Base-by-base conservation (phyloP, 1,140 invertebrate genomes). In the Atta texana region DNA sequence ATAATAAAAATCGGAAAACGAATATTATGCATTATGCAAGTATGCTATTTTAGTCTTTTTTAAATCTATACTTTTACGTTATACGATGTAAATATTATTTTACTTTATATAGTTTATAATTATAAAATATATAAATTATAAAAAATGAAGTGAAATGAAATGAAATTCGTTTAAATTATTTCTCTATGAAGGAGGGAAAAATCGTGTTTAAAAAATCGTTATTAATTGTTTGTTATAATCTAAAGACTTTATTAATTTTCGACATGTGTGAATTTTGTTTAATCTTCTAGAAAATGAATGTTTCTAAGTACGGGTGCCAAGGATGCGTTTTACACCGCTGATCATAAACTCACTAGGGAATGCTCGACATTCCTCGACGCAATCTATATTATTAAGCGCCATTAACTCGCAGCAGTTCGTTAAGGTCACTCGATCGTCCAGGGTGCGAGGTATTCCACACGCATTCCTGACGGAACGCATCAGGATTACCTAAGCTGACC, bases 361-460 rank as follows among this genome's bases (percentile, higher is more conserved):
- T 84, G 24, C 51, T 53, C 12, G 68, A 64, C 16, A 87, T 87
- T 84, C 86, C 57, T 21, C 49, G 28, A 18, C 16, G 49, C 31
- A 31, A 87, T 87, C 78, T 72, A 82, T 82, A 82, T 87, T 82
- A 87, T 87, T 87, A 87, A 82, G 78, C 68, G 14, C 68, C 59
- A 72, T 87, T 87, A 87, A 87, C 31, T 51, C 68, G 16, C 55
- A 34, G n/a, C 21, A 39, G 51, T 81, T 81, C 78, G 64, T 81
- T 81, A 81, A 57, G 78, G 78, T 82, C 78, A 82, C 49, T 82
- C 51, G 78, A 18, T 71, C 53, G 44, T 34, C 18, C 28, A 7
- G 66, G 44, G 31, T 12, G 5, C 31, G 77, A 39, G 39, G 49
- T 82, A 87, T 87, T 64, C 21, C 64, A 10, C 28, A 59, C 66